These are phyloP conservation scores for Apodemus agrarius DNA, from an alignment of 2,797 vertebrate genomes.

Conservation along the genomic window DNA sequence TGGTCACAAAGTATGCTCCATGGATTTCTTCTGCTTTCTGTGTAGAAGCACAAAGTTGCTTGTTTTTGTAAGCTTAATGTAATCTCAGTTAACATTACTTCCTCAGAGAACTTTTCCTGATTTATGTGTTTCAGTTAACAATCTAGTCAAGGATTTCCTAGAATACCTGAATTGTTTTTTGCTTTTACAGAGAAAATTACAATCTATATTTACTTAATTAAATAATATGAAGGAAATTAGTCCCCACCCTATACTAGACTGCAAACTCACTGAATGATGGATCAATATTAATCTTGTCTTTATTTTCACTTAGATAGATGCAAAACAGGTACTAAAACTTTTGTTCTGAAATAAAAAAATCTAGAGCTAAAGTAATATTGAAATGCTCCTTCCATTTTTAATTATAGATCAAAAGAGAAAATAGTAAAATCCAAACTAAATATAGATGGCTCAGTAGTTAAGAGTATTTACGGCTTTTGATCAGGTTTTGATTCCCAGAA, in stretches of 20 bases:
- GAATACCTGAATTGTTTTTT: neutral
- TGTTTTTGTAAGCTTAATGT: constrained; percentile 19
- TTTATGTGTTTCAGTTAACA: neutral
- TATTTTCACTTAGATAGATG: constrained; percentile 1
- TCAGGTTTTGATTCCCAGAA: neutral
- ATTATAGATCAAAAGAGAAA: constrained; percentile 54
- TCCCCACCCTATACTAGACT: neutral
- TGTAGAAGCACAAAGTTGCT: neutral
- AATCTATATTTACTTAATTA: constrained; percentile 28
- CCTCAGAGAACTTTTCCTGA: neutral
- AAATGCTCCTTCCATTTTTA: constrained; percentile 36
- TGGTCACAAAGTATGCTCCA: neutral
- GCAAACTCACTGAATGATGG: neutral
- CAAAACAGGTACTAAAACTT: neutral
- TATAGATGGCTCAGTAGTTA: neutral
- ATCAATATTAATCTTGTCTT: neutral
- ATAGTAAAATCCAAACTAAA: constrained; percentile 43
- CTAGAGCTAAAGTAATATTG: neutral
- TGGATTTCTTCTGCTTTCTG: constrained; percentile 18
- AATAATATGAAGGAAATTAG: neutral
- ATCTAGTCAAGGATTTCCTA: constrained; percentile 13
- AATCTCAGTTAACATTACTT: constrained; percentile 17
- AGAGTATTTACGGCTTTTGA: neutral
- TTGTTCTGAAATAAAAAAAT: neutral
- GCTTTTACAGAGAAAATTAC: neutral